These are phyloP conservation scores for Miniopterus natalensis DNA, from an alignment of 2,113 vertebrate genomes.

Conservation along the genomic window DNA sequence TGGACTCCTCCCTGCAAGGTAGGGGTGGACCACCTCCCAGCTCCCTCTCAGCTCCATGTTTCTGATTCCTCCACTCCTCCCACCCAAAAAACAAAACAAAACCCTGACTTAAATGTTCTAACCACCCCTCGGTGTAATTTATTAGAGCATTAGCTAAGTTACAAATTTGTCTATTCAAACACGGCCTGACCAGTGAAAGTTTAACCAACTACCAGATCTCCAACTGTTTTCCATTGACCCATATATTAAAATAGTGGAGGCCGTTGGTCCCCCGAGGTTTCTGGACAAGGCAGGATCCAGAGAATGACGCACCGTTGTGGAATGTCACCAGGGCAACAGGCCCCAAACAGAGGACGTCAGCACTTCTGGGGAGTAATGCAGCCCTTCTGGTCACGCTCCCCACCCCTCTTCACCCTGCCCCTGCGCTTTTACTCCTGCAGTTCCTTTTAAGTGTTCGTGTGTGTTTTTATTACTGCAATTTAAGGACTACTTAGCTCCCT, in stretches of 20 bases:
- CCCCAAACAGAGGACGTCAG: slow-evolving; percentile 75
- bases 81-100: neutral
- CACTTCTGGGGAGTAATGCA: slow-evolving; percentile 39
- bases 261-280: slow-evolving; percentile 46
- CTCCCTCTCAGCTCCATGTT: accelerated
- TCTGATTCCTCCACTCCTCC: neutral
- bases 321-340: slow-evolving; percentile 77
- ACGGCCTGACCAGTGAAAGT: slow-evolving; percentile 33
- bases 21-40: neutral
- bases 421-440: neutral
- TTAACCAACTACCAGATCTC: slow-evolving; percentile 55
- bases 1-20: neutral
- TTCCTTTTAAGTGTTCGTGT: neutral
- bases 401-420: neutral
- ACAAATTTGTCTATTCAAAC: slow-evolving; percentile 51
- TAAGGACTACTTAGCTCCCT: neutral
- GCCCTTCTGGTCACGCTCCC: neutral
- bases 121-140: neutral
- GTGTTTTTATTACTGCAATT: neutral
- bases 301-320: slow-evolving; percentile 66
- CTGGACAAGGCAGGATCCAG: neutral
- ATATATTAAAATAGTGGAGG: slow-evolving; percentile 71
- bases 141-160: slow-evolving; percentile 29
- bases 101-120: neutral
- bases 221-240: slow-evolving; percentile 78